Conservation (phyloP, 2,888 invertebrate species). For the Hipparchia semele region DNA sequence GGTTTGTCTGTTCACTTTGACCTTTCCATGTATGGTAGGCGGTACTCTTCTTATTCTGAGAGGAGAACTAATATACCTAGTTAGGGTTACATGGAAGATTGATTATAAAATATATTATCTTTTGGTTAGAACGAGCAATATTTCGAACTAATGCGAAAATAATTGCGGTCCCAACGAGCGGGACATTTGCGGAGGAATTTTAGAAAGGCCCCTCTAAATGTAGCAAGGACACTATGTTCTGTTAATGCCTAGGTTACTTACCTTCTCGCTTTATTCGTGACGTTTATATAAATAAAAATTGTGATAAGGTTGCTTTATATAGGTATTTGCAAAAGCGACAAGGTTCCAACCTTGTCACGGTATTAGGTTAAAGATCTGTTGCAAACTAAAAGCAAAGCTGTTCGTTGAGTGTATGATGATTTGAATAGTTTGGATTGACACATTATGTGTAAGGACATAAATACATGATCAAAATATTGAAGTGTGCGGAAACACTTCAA, state of each 20-base stretch:
- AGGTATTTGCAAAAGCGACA: neutral
- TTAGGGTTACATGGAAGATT: neutral
- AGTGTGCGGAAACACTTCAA: too few relatives aligned
- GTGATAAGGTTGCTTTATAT: neutral
- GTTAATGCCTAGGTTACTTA: slow-evolving; percentile 37
- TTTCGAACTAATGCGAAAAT: slow-evolving; percentile 39
- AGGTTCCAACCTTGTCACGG: too few relatives aligned
- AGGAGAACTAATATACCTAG: neutral
- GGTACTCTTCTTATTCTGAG: too few relatives aligned
- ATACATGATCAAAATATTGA: too few relatives aligned
- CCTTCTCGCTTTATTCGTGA: slow-evolving; percentile 14
- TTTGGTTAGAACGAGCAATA: slow-evolving; percentile 4
- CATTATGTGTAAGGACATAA: too few relatives aligned
- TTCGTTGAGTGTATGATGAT: too few relatives aligned
- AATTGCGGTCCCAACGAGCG: slow-evolving; percentile 38
- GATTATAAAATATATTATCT: neutral
- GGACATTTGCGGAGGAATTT: slow-evolving; percentile 54
- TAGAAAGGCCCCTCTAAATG: slow-evolving; percentile 64
- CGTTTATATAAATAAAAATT: neutral
- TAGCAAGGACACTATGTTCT: slow-evolving; percentile 58
- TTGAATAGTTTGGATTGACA: too few relatives aligned
- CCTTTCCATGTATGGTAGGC: too few relatives aligned
- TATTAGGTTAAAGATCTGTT: too few relatives aligned
- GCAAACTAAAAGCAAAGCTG: too few relatives aligned
- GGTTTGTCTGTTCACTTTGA: too few relatives aligned